Conservation (phyloP, 1,140 invertebrate genomes). For the Acromyrmex heyeri region DNA sequence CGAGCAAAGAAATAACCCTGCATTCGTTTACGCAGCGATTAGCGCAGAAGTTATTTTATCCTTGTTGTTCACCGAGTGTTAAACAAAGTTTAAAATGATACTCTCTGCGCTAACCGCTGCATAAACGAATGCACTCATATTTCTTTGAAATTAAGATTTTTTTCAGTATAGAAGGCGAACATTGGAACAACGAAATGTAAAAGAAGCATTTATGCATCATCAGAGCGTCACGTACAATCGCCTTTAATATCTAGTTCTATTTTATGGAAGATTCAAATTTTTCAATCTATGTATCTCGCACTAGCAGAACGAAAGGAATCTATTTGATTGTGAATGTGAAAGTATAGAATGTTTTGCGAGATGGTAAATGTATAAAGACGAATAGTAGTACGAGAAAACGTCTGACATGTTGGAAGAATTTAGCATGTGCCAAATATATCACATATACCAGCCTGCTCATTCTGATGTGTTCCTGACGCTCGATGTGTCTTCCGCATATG, state of each 20-base stretch:
- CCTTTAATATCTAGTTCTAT: neutral
- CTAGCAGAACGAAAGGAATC: neutral
- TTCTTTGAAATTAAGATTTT: no score
- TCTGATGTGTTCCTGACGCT: constrained; percentile 77
- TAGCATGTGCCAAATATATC: neutral
- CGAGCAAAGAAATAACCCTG: no score
- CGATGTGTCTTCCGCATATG: constrained; percentile 84
- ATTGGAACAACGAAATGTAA: no score
- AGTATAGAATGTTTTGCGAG: neutral
- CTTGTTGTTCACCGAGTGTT: no score
- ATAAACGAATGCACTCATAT: no score
- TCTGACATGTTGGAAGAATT: neutral
- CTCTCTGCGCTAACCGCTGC: no score
- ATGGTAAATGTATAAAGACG: neutral
- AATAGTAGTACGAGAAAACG: neutral
- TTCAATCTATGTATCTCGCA: neutral
- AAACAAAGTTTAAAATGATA: no score
- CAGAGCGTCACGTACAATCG: neutral
- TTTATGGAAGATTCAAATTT: neutral
- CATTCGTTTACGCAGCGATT: no score
- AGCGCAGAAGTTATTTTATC: no score
- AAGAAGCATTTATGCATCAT: no score
- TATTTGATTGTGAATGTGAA: neutral
- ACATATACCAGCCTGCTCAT: constrained; percentile 6
- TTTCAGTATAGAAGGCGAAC: no score